Evolutionary conservation across 2,888 invertebrate species (phyloP), one percentile per base, ranked within the genome.

Genomic region (Hypselothyrea guttata): DNA sequence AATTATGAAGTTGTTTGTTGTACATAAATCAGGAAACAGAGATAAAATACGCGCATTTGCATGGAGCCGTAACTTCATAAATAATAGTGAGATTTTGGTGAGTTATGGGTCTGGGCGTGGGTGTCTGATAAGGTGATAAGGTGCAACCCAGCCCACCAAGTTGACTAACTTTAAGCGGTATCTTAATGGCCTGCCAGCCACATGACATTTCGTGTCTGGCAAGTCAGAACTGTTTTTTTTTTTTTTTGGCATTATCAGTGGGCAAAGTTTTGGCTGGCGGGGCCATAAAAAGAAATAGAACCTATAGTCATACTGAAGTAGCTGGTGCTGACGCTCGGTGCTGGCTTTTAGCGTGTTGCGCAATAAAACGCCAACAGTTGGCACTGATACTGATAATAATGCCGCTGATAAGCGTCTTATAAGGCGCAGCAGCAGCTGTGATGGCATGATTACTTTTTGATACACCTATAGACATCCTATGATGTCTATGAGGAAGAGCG

Each of bases 371-470:
- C 48, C 69, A 68, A 46, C 68, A 41, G 51, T 64, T 75, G 52
- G 40, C 37, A 52, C 75, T 70, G 82, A 77, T 34, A 52, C 75
- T 70, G 82, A 77, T 77, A 77, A 77, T 41, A 47, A 5, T 22
- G 38, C 11, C 22, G 11, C 40, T 16, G 12, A 38, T 54, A 31
- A 40, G 40, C 47, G 34, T 22, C 35, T 63, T 72, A 71, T 71
- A 71, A 71, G 64, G n/a, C 18, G 2, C 37, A 37, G 37, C 27
- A 28, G 48, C 48, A 18, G 35, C 46, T 30, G 30, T 40, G 35
- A 35, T 41, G 31, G 46, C 31, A 15, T 16, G 48, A 48, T 55
- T 55, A 48, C 34, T 44, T n/a, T 44, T 13, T 15, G 16, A 16
- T 5, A 18, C 16, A 37, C n/a, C 15, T 35, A 16, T 18, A 37